Percentiles rank a stretch among this genome's conserved stretches.
phyloP scores from a whole-genome alignment of 2,797 vertebrate species.

The Myioborus melanocephalus region DNA sequence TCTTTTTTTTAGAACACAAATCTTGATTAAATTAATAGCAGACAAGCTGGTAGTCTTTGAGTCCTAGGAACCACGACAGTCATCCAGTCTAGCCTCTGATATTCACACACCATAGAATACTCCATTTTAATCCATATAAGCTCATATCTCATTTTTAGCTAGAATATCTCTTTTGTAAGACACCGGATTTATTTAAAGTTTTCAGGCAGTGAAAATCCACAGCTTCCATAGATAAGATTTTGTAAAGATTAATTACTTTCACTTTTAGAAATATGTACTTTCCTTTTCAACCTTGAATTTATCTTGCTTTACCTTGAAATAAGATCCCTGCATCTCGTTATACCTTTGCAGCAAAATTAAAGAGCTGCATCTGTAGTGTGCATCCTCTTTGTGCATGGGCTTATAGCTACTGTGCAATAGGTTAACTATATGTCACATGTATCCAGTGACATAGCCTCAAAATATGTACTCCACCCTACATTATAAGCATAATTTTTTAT shows the following conservation, averaged over 20 bases:
- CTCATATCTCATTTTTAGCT: neutral
- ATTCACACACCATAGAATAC: neutral
- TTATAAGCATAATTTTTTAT: neutral
- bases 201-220: neutral
- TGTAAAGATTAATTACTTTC: conserved; percentile 35
- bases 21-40: neutral
- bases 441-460: neutral
- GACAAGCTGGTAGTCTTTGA: neutral
- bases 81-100: neutral
- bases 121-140: neutral
- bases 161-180: neutral
- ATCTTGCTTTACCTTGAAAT: conserved; percentile 18
- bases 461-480: neutral
- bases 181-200: neutral
- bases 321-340: neutral
- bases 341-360: neutral
- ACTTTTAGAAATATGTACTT: neutral
- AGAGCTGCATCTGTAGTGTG: neutral
- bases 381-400: neutral
- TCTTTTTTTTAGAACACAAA: neutral
- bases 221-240: neutral
- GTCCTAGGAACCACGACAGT: neutral
- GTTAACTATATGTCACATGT: neutral
- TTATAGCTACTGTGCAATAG: neutral
- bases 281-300: conserved; percentile 31